Conservation (phyloP, 2,797 vertebrate species). For the Hemitrygon akajei region DNA sequence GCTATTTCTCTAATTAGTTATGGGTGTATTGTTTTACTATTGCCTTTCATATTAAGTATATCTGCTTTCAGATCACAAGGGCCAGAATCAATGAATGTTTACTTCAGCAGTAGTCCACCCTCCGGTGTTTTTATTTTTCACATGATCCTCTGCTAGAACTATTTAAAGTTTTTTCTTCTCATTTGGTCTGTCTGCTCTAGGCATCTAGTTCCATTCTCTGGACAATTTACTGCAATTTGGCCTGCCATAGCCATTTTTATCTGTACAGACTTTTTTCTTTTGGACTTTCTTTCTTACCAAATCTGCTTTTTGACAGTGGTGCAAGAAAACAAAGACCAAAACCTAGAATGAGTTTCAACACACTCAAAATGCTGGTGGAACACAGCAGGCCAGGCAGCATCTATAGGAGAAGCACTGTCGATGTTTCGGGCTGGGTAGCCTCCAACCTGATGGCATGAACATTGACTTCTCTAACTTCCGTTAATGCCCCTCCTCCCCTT, state of each 20-base stretch:
- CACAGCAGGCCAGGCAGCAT: too few relatives aligned
- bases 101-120: background rate
- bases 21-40: background rate
- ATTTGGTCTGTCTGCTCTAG: background rate
- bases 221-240: background rate
- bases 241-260: background rate
- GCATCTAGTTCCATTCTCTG: background rate
- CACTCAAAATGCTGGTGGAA: too few relatives aligned
- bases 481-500: too few relatives aligned
- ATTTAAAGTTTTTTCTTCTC: slow-evolving; percentile 3
- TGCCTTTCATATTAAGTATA: background rate
- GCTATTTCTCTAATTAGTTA: background rate
- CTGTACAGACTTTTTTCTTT: background rate
- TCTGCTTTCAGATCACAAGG: background rate
- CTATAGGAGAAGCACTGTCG: too few relatives aligned
- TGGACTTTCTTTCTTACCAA: background rate
- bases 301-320: background rate
- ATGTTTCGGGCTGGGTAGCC: too few relatives aligned
- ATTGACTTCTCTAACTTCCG: too few relatives aligned
- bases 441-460: too few relatives aligned
- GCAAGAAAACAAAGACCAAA: background rate
- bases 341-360: background rate
- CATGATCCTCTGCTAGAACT: background rate
- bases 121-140: slow-evolving; percentile 5
- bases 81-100: background rate